These are phyloP conservation scores for Pocillopora meandrina DNA, from an alignment of 92 coral and sea anemone genomes.

Conservation along the genomic window DNA sequence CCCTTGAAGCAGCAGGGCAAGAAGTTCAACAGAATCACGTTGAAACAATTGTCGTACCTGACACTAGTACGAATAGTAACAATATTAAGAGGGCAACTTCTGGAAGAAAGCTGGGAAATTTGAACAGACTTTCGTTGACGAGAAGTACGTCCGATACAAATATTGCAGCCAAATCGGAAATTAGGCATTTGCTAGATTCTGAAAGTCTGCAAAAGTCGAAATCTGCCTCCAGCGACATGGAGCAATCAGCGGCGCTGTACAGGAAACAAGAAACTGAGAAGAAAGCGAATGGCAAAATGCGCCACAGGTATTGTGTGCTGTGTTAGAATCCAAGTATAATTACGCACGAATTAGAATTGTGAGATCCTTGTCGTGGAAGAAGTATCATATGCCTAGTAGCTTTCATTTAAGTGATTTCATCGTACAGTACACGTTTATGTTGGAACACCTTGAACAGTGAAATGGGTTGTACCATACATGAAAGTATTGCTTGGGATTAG, in stretches of 20 bases:
- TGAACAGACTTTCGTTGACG: conserved; percentile 37
- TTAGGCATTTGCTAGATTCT: conserved; percentile 23
- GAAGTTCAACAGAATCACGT: conserved; percentile 13
- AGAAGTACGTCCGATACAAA: conserved; percentile 68
- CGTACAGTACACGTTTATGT: too few relatives aligned
- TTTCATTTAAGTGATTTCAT: conserved; percentile 3
- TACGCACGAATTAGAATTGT: too few relatives aligned
- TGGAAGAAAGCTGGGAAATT: conserved; percentile 19
- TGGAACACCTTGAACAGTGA: too few relatives aligned
- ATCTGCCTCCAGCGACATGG: conserved; percentile 65
- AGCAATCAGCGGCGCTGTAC: conserved; percentile 8
- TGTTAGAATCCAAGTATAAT: neutral
- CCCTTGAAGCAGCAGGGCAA: conserved; percentile 10
- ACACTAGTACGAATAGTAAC: conserved; percentile 5
- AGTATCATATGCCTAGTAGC: neutral
- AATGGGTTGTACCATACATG: too few relatives aligned
- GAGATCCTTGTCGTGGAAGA: too few relatives aligned
- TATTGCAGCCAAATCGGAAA: conserved; percentile 35
- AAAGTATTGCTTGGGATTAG: too few relatives aligned
- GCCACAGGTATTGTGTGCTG: conserved; percentile 20
- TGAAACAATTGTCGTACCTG: conserved; percentile 32
- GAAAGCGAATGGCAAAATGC: neutral
- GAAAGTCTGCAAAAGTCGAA: conserved; percentile 60
- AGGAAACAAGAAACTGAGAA: conserved; percentile 32
- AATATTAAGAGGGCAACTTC: conserved; percentile 37